Base-by-base conservation (phyloP, 64 coral and sea anemone species). In the Montipora capricornis region DNA sequence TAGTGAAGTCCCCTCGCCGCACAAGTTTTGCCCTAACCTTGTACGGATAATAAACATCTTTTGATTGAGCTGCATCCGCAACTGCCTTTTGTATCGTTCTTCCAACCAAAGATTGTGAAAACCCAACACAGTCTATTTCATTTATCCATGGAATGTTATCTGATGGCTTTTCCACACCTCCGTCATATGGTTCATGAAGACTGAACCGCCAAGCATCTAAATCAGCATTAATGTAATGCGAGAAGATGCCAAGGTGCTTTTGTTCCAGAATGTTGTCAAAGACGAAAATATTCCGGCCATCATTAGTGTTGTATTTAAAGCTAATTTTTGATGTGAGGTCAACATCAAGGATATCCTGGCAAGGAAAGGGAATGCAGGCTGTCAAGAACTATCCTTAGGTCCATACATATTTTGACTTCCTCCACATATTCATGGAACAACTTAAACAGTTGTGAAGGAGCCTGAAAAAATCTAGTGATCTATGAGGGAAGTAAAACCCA, bases 141-240 rank as follows among this genome's bases (percentile, higher is more conserved):
- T 97, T 97, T 1, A 97, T 79, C 95, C 95, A 97, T 15, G 95
- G 95, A 10, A 97, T 94, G 48, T 94, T 91, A 78, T 97, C 95
- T 59, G 75, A 91, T 16, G 89, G 88, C n/a, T 87, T 77, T 76
- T 97, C 93, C 24, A 82, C 37, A 8, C 93, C 53, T 29, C 83
- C 92, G 78, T 97, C 95, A 83, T 97, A 97, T 49, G 95, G 95
- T 76, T 97, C 95, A 88, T 82, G 83, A 22, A 97, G 64, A 64
- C 77, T 91, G 68, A 97, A 97, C 70, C 94, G 94, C 95, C 95
- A 97, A 7, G 82, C 76, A 12, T 92, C 95, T 67, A 97, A 57
- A 68, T 97, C 95, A 22, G 91, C 20, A 4, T 70, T 88, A 12
- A 91, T 20, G 91, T 87, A 97, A 5, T 58, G 44, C 58, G 71